A percentile compares a stretch with the other conserved stretches of the same genome.
phyloP scores from a whole-genome alignment of 2,797 vertebrate genomes.

The Atherinosoma microstoma region DNA sequence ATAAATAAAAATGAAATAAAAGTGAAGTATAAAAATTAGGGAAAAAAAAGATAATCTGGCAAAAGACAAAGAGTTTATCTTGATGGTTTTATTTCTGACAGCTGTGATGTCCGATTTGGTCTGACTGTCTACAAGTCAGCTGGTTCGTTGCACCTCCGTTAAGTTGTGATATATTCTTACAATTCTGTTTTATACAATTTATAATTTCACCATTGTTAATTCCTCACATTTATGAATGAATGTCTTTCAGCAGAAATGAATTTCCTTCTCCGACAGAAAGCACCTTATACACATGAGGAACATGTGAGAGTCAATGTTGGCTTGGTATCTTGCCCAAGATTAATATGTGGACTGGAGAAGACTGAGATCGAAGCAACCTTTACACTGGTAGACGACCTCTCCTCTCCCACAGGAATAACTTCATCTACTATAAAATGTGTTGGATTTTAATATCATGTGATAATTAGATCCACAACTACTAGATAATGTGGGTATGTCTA shows the following conservation, averaged over 20 bases:
- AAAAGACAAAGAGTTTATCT: background rate
- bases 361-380: background rate
- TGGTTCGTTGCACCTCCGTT: background rate
- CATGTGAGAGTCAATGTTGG: background rate
- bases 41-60: background rate
- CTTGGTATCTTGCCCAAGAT: too few species aligned
- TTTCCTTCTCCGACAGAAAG: too few species aligned
- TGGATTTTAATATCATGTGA: too few species aligned
- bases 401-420: too few species aligned
- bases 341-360: too few species aligned
- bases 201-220: background rate
- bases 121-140: background rate
- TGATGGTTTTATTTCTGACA: background rate
- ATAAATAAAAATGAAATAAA: conserved; percentile 13
- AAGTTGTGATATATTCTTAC: background rate
- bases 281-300: too few species aligned
- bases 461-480: background rate
- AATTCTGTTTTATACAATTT: background rate
- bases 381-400: too few species aligned
- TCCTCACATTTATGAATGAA: background rate
- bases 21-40: background rate
- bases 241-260: background rate
- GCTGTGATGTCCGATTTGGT: background rate
- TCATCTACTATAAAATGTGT: too few species aligned
- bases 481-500: too few species aligned